phyloP scores from a whole-genome alignment of 2,797 vertebrate species.

The Cossypha dichroa region DNA sequence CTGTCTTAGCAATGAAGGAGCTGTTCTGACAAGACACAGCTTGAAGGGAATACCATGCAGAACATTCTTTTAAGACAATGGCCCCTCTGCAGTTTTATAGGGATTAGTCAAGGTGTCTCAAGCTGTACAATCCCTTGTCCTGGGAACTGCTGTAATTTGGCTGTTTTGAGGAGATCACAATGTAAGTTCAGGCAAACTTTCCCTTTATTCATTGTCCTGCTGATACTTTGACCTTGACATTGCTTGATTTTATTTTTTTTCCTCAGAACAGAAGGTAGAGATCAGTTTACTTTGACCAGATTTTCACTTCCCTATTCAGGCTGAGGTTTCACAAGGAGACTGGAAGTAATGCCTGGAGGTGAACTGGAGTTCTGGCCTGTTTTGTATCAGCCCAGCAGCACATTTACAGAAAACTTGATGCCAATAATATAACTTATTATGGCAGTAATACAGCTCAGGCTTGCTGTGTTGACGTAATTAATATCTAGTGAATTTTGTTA shows the following conservation, averaged over 20 bases:
- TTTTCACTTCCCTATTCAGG: background rate
- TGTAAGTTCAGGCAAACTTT: background rate
- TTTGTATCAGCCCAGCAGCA: background rate
- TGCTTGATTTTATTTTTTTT: background rate
- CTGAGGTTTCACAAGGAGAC: background rate
- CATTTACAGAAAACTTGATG: background rate
- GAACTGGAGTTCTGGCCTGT: background rate
- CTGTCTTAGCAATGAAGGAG: background rate
- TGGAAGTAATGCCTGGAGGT: background rate
- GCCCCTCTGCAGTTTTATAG: background rate
- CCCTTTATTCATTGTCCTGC: background rate
- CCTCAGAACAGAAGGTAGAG: background rate
- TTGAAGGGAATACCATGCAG: background rate
- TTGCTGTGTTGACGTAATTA: background rate
- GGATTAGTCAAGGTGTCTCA: accelerated
- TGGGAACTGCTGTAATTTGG: background rate
- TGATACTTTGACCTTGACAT: background rate
- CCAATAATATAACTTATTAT: background rate
- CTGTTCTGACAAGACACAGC: background rate
- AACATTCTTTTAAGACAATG: background rate
- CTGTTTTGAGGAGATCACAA: background rate
- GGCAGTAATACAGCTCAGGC: background rate
- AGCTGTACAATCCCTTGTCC: background rate
- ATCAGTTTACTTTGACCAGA: background rate
- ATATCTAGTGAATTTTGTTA: background rate